A percentile compares a stretch with the other conserved stretches of the same genome.
Evolutionary conservation across 2,888 invertebrate genomes (phyloP).

Genomic region (Shargacucullia verbasci): DNA sequence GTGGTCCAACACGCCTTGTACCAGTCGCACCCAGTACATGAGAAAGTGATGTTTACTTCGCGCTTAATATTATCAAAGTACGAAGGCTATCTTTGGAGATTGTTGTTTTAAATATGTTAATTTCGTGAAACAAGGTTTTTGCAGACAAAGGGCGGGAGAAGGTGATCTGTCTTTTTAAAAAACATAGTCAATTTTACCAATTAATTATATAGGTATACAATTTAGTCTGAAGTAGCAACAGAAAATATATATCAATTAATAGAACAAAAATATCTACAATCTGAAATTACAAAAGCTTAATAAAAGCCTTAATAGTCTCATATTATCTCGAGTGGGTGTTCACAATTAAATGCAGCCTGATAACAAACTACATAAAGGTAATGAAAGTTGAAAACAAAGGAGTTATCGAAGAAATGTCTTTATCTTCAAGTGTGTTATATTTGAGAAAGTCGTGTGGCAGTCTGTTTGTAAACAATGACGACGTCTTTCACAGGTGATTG

Average conservation of each 20-base stretch:
- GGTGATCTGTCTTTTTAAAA: too few relatives aligned
- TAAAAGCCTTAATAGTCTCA: conserved; percentile 9
- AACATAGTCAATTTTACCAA: too few relatives aligned
- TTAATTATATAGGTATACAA: too few relatives aligned
- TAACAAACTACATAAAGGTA: conserved; percentile 11
- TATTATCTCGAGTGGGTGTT: conserved; percentile 27
- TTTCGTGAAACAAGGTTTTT: too few relatives aligned
- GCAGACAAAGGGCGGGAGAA: too few relatives aligned
- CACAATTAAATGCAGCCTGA: conserved; percentile 18
- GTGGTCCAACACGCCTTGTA: conserved; percentile 31
- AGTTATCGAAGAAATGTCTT: conserved; percentile 34
- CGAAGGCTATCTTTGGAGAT: neutral
- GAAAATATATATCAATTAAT: neutral
- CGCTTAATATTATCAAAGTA: neutral
- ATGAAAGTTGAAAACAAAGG: conserved; percentile 39
- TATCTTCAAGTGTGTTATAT: conserved; percentile 40
- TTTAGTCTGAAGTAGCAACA: too few relatives aligned
- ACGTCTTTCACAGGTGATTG: conserved; percentile 63
- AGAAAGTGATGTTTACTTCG: conserved; percentile 13
- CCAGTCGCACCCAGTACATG: neutral
- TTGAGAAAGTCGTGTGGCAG: conserved; percentile 54
- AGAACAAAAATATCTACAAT: neutral
- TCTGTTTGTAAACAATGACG: conserved; percentile 58
- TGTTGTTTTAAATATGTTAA: neutral
- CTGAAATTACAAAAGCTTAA: conserved; percentile 1